Percentiles rank a stretch among this genome's conserved stretches.
phyloP scores from a whole-genome alignment of 2,888 invertebrate species.

The Caenorhabditis japonica region DNA sequence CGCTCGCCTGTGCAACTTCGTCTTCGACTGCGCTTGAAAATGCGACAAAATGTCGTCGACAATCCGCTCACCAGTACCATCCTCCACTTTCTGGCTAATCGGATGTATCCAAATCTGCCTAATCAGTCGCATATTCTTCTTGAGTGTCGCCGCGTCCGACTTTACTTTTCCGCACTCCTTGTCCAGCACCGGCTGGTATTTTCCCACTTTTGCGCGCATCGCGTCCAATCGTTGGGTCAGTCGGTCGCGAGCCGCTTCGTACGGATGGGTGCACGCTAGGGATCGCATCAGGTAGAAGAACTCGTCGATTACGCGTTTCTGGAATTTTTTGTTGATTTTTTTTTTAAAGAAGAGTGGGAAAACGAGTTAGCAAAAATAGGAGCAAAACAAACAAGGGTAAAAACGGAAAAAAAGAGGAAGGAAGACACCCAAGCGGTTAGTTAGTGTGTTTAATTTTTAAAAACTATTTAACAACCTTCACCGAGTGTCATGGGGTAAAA shows the following conservation, averaged over 20 bases:
- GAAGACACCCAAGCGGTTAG: conserved; percentile 11
- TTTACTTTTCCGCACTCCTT: conserved; percentile 52
- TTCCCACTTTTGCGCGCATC: conserved; percentile 55
- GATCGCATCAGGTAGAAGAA: conserved; percentile 62
- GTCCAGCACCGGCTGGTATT: conserved; percentile 60
- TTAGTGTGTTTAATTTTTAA: not conserved
- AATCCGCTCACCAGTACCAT: conserved; percentile 18
- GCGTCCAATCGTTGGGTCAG: conserved; percentile 51
- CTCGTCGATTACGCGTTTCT: conserved; percentile 64
- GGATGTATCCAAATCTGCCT: conserved; percentile 78
- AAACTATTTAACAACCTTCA: no score
- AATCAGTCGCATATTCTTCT: conserved; percentile 6
- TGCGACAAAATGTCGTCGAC: conserved; percentile 21
- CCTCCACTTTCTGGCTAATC: not conserved
- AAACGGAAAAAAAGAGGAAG: not conserved
- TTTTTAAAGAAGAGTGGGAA: not conserved
- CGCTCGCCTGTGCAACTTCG: conserved; percentile 88
- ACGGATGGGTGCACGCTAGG: conserved; percentile 52
- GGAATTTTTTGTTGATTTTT: conserved; percentile 20
- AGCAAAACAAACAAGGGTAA: not conserved
- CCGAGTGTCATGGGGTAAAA: conserved; percentile 39
- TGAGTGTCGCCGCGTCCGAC: conserved; percentile 6
- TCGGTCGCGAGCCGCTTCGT: conserved; percentile 54
- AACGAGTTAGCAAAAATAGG: not conserved
- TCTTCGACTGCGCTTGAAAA: conserved; percentile 25